Percentiles rank a stretch among this genome's conserved stretches.
phyloP scores from a whole-genome alignment of 1,140 invertebrate genomes.

The Aethina tumida region DNA sequence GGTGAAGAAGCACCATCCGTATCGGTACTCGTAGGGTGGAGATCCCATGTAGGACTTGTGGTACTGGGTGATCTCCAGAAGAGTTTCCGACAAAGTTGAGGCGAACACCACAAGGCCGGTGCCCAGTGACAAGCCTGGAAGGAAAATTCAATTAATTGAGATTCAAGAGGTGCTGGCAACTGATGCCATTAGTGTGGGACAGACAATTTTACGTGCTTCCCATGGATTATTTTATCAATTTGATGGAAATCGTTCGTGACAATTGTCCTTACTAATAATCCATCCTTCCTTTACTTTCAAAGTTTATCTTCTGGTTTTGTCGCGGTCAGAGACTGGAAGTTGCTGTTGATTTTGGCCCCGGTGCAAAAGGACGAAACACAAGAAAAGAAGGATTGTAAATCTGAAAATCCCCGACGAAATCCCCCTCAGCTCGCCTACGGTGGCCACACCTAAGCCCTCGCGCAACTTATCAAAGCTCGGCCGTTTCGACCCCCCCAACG shows the following conservation, averaged over 20 bases:
- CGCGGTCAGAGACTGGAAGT: too few relatives aligned
- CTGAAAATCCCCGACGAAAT: slow-evolving; percentile 17
- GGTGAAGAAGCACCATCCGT: slow-evolving; percentile 62
- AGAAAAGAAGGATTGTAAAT: slow-evolving; percentile 15
- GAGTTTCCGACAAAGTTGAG: slow-evolving; percentile 51
- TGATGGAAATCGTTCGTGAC: too few relatives aligned
- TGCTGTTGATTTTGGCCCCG: too few relatives aligned
- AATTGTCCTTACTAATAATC: too few relatives aligned
- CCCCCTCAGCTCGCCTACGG: slow-evolving; percentile 12
- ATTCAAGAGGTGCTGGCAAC: too few relatives aligned
- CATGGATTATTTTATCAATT: too few relatives aligned
- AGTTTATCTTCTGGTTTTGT: too few relatives aligned
- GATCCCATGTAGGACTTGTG: slow-evolving; percentile 26
- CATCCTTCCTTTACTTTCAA: too few relatives aligned
- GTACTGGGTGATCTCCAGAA: slow-evolving; percentile 40
- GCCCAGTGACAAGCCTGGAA: slow-evolving; percentile 52
- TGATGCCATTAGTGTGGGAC: slow-evolving; percentile 13
- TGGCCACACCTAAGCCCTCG: slow-evolving; percentile 18
- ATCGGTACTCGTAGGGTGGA: slow-evolving; percentile 46
- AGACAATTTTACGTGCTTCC: too few relatives aligned
- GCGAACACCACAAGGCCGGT: slow-evolving; percentile 52
- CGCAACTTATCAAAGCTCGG: slow-evolving; percentile 19
- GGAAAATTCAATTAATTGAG: too few relatives aligned
- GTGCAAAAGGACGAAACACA: slow-evolving; percentile 19
- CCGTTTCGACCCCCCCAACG: too few relatives aligned